Conservation (phyloP, 2,888 invertebrate genomes). For the Meteorus colon region DNA sequence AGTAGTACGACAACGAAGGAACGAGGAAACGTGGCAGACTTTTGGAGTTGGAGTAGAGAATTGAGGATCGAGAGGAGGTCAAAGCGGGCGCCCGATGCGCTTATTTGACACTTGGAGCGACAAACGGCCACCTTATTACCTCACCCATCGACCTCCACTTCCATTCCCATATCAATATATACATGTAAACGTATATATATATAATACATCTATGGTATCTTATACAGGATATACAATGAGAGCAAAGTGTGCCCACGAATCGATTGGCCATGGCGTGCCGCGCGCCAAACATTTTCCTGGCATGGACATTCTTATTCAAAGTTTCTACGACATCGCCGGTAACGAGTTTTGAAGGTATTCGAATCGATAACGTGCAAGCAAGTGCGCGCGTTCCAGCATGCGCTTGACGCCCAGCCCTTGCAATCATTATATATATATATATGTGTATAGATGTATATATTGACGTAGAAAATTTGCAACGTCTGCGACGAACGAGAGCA, state of each 20-base stretch:
- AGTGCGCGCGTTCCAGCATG: slow-evolving; percentile 29
- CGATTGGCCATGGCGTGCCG: slow-evolving; percentile 41
- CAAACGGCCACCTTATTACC: slow-evolving; percentile 70
- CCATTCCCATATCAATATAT: slow-evolving; percentile 16
- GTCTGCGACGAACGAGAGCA: slow-evolving; percentile 18
- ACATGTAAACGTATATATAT: slow-evolving; percentile 32
- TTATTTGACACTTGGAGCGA: slow-evolving; percentile 70
- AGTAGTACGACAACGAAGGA: slow-evolving; percentile 31
- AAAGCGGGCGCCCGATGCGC: slow-evolving; percentile 61
- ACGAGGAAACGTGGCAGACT: slow-evolving; percentile 34
- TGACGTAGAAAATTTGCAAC: slow-evolving; percentile 7
- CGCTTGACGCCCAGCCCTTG: slow-evolving; percentile 17
- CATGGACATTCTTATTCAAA: slow-evolving; percentile 55
- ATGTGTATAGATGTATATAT: slow-evolving; percentile 7
- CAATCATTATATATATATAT: slow-evolving; percentile 28
- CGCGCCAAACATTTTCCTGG: slow-evolving; percentile 45
- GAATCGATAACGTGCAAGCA: slow-evolving; percentile 44
- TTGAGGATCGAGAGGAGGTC: slow-evolving; percentile 36
- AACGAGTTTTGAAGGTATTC: slow-evolving; percentile 56
- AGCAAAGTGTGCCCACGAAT: slow-evolving; percentile 20
- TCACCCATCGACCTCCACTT: slow-evolving; percentile 51
- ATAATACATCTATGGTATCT: not conserved
- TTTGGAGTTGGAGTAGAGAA: slow-evolving; percentile 14
- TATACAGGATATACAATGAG: not conserved
- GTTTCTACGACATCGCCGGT: slow-evolving; percentile 48